Evolutionary conservation across 1,140 invertebrate species (phyloP).

Genomic region (Nebria ingens): DNA sequence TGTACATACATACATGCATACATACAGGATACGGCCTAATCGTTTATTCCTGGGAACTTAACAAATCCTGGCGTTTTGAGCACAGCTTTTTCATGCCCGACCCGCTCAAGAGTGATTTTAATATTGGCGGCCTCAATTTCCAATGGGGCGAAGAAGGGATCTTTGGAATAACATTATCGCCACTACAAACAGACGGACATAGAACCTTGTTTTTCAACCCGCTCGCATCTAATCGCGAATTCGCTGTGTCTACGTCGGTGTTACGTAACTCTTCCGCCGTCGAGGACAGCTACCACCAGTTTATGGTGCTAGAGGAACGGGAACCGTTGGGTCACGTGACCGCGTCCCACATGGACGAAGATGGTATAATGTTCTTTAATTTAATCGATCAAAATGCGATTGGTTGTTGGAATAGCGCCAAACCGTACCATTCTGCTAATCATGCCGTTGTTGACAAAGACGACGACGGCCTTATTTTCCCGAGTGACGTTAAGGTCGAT

Average conservation of each 20-base stretch:
- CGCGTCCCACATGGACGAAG: slow-evolving; percentile 56
- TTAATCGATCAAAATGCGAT: slow-evolving; percentile 68
- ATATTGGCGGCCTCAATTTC: slow-evolving; percentile 67
- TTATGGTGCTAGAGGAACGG: slow-evolving; percentile 53
- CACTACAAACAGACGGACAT: slow-evolving; percentile 50
- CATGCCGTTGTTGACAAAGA: slow-evolving; percentile 63
- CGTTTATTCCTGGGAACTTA: slow-evolving; percentile 60
- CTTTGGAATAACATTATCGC: slow-evolving; percentile 63
- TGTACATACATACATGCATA: no score
- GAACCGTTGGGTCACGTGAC: slow-evolving; percentile 58
- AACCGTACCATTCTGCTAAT: slow-evolving; percentile 53
- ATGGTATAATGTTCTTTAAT: slow-evolving; percentile 63
- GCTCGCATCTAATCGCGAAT: slow-evolving; percentile 62
- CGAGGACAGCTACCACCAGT: slow-evolving; percentile 58
- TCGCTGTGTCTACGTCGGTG: slow-evolving; percentile 62
- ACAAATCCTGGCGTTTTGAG: slow-evolving; percentile 63
- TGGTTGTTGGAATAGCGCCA: slow-evolving; percentile 64
- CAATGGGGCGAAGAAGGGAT: slow-evolving; percentile 71
- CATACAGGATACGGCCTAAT: slow-evolving; percentile 59
- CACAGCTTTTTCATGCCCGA: slow-evolving; percentile 72
- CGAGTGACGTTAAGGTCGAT: slow-evolving; percentile 66
- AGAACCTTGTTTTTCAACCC: slow-evolving; percentile 67
- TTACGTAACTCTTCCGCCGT: slow-evolving; percentile 54
- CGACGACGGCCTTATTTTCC: slow-evolving; percentile 63
- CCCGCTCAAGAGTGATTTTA: slow-evolving; percentile 64